phyloP scores from a whole-genome alignment of 1,140 invertebrate genomes.

The Papilio xuthus region DNA sequence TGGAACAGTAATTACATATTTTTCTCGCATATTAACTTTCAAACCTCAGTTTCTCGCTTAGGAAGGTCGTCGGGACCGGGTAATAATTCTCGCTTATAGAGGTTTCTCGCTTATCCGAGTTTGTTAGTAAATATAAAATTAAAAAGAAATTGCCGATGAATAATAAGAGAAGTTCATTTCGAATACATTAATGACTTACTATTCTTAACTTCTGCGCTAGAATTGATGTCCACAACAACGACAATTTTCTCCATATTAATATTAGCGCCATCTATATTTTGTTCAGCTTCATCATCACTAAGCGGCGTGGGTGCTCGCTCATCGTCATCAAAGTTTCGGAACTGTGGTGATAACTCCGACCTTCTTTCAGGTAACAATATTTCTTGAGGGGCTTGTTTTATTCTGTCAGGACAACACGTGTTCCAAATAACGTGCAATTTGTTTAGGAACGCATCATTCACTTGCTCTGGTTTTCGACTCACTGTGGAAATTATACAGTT shows the following conservation, averaged over 20 bases:
- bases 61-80: too few species aligned
- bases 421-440: slow-evolving; percentile 62
- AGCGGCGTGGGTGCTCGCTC: slow-evolving; percentile 55
- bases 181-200: slow-evolving; percentile 7
- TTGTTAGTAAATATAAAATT: too few species aligned
- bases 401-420: slow-evolving; percentile 63
- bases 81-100: too few species aligned
- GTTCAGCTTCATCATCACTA: slow-evolving; percentile 55
- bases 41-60: too few species aligned
- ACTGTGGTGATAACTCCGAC: slow-evolving; percentile 47
- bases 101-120: too few species aligned
- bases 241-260: slow-evolving; percentile 10
- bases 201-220: neutral
- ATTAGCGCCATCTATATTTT: slow-evolving; percentile 27
- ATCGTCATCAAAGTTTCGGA: slow-evolving; percentile 56
- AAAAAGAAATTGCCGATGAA: too few species aligned
- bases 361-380: slow-evolving; percentile 45
- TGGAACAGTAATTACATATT: too few species aligned
- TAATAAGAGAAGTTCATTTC: too few species aligned
- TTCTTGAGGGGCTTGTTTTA: slow-evolving; percentile 42
- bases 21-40: too few species aligned
- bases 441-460: slow-evolving; percentile 54
- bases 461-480: slow-evolving; percentile 54
- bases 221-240: neutral
- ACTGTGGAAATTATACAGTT: slow-evolving; percentile 46